These are phyloP conservation scores for Euleptes europaea DNA, from an alignment of 2,113 vertebrate genomes.

Conservation along the genomic window DNA sequence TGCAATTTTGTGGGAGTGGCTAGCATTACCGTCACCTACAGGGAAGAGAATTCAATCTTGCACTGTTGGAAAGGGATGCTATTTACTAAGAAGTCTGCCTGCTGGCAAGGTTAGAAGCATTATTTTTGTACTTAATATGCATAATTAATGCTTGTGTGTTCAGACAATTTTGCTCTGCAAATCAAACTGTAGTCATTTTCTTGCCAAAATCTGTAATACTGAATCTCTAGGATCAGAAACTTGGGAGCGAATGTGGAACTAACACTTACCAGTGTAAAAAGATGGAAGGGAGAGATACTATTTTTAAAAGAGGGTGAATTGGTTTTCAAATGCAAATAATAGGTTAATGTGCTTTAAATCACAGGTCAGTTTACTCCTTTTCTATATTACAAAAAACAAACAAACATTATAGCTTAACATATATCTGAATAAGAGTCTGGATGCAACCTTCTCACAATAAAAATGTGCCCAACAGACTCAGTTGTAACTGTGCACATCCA, in stretches of 20 bases:
- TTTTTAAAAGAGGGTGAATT: conserved; percentile 37
- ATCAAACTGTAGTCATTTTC: conserved; percentile 45
- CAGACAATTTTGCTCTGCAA: conserved; percentile 54
- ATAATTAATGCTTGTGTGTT: conserved; percentile 59
- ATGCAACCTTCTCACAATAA: conserved; percentile 37
- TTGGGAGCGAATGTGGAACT: conserved; percentile 42
- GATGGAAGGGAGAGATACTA: conserved; percentile 1
- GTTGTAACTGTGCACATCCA: conserved; percentile 10
- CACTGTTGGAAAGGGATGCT: conserved; percentile 26
- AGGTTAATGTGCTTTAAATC: background rate
- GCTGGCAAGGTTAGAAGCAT: conserved; percentile 54
- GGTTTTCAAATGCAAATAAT: conserved; percentile 15
- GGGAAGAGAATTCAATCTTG: conserved; percentile 42
- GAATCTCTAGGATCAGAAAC: conserved; percentile 37
- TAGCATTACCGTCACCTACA: conserved; percentile 38
- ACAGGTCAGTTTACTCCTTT: background rate
- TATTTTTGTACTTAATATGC: conserved; percentile 48
- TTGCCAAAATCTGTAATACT: conserved; percentile 47
- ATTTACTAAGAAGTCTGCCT: conserved; percentile 32
- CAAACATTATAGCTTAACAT: background rate
- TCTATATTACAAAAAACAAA: conserved; percentile 35
- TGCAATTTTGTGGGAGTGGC: conserved; percentile 26
- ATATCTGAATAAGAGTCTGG: conserved; percentile 28
- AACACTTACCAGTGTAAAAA: conserved; percentile 40
- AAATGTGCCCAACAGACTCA: conserved; percentile 3